phyloP scores from a whole-genome alignment of 1,140 invertebrate species.

The Papilio dardanus region DNA sequence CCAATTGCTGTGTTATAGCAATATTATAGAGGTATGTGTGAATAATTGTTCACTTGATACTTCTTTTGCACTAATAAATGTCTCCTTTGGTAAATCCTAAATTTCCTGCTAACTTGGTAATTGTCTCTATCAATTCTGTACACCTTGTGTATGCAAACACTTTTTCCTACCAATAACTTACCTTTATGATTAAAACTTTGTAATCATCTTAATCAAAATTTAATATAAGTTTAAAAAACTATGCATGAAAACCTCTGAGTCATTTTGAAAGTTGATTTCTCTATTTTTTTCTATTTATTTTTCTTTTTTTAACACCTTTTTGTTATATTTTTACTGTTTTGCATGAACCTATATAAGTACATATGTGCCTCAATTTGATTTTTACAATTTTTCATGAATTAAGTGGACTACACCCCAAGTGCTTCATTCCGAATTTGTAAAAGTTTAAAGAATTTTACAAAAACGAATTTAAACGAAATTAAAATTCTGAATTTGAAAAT shows the following conservation, averaged over 20 bases:
- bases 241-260: not conserved
- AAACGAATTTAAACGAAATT: too few species aligned
- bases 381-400: not conserved
- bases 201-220: too few species aligned
- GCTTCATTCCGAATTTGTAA: too few species aligned
- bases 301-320: not conserved
- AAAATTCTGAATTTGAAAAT: not conserved
- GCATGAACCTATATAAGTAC: not conserved
- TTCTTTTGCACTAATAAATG: conserved; percentile 49
- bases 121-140: not conserved
- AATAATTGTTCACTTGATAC: conserved; percentile 34
- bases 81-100: conserved; percentile 31
- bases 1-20: not conserved
- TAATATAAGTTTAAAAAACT: not conserved
- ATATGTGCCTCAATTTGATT: not conserved
- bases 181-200: not conserved
- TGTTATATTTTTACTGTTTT: not conserved
- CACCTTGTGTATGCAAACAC: not conserved
- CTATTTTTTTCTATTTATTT: not conserved
- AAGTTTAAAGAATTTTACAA: too few species aligned
- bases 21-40: conserved; percentile 40
- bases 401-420: too few species aligned
- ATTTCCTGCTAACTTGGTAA: conserved; percentile 30
- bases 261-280: not conserved
- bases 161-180: not conserved